Conservation (phyloP, 2,888 invertebrate genomes). For the Drosophila neutralis region DNA sequence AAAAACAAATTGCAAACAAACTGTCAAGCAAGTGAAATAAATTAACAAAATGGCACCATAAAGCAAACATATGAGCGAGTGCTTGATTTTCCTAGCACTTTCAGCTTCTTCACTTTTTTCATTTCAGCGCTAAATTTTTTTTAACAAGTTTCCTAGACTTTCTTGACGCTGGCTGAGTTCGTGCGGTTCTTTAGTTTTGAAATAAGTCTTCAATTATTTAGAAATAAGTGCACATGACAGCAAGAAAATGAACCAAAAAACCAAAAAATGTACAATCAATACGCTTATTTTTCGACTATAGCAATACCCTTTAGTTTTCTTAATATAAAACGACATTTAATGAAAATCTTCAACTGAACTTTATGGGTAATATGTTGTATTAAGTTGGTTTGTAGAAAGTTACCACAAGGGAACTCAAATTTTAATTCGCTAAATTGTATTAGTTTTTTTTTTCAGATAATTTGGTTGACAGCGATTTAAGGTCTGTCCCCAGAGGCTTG, state of each 20-base stretch:
- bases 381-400: background rate
- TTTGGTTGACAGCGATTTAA: background rate
- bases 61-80: constrained; percentile 74
- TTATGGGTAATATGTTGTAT: background rate
- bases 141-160: constrained; percentile 37
- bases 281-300: constrained; percentile 18
- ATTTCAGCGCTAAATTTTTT: constrained; percentile 25
- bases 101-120: constrained; percentile 17
- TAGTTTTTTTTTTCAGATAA: background rate
- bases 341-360: background rate
- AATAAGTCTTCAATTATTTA: constrained; percentile 76
- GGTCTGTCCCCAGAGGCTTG: constrained; percentile 17
- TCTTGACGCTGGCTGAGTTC: constrained; percentile 20
- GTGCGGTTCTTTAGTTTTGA: constrained; percentile 44
- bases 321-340: background rate
- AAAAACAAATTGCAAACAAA: constrained; percentile 59
- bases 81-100: constrained; percentile 62
- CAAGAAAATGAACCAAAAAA: constrained; percentile 46
- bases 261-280: constrained; percentile 21
- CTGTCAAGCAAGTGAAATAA: constrained; percentile 79
- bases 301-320: constrained; percentile 34
- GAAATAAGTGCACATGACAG: constrained; percentile 74
- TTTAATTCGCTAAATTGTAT: background rate
- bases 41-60: constrained; percentile 78
- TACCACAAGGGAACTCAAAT: background rate